phyloP scores from a whole-genome alignment of 2,113 vertebrate species.

The Melanerpes aurifrons region DNA sequence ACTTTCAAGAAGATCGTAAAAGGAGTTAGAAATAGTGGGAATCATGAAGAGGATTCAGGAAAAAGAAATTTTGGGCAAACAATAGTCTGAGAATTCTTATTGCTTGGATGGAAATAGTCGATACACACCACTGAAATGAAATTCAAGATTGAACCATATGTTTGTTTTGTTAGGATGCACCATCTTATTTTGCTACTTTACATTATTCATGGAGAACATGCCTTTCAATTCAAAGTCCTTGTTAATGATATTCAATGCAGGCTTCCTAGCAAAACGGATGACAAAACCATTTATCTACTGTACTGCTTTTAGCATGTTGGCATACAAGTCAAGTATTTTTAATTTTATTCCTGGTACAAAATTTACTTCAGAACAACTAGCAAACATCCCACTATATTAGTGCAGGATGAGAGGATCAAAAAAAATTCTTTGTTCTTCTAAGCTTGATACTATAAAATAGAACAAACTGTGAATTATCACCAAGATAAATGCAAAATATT shows the following conservation, averaged over 20 bases:
- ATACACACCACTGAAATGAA: not conserved
- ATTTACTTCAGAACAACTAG: slow-evolving; percentile 12
- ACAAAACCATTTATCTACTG: not conserved
- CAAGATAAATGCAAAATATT: not conserved
- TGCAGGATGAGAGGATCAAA: not conserved
- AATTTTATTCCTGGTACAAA: slow-evolving; percentile 7
- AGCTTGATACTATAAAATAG: not conserved
- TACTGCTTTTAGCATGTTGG: not conserved
- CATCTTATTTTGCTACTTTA: not conserved
- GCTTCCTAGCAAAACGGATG: not conserved
- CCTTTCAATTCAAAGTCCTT: not conserved
- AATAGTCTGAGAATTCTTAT: not conserved
- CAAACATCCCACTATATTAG: not conserved
- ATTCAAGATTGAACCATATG: not conserved
- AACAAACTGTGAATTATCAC: not conserved
- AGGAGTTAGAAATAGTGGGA: not conserved
- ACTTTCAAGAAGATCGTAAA: not conserved
- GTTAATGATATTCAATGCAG: not conserved
- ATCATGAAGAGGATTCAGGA: not conserved
- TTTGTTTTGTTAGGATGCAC: not conserved
- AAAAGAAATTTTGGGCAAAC: not conserved
- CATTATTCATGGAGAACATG: not conserved
- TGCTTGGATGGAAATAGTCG: not conserved
- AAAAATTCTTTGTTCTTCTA: not conserved
- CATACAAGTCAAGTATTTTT: not conserved